Base-by-base conservation (phyloP, 2,888 invertebrate species). In the Drosophila aldrichi region DNA sequence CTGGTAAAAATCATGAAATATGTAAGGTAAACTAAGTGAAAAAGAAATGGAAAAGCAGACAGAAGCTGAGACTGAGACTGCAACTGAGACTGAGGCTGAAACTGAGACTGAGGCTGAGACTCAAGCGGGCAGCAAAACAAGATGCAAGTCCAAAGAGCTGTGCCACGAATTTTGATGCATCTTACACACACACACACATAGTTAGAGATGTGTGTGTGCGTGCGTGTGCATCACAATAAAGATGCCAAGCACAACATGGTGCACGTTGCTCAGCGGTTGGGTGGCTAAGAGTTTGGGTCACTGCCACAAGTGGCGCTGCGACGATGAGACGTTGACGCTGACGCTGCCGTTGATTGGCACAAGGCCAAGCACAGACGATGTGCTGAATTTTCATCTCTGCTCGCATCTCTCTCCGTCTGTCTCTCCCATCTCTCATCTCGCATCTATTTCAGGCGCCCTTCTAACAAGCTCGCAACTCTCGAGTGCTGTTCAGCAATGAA, bases 101-200 rank as follows among this genome's bases (percentile, higher is more conserved):
- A 29, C 72, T 22, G 55, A 56, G 48, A 29, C 62, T 58, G 54
- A 65, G 54, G 29, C 46, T 22, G 16, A 77, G 57, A 64, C 54
- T 38, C 16, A 46, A 49, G 38, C 57, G 52, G 34, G 54, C 20
- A 82, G 63, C 72, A 63, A 66, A 63, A 71, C 71, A 64, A 87
- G 72, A 70, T 81, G 70, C 85, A 73, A 81, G 76, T 70, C 78
- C 73, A 70, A 63, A 63, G 81, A 64, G 57, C 70, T 78, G 70
- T 79, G 72, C 82, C 63, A 74, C 71, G 86, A 84, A 88, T 84
- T 89, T 89, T 85, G 82, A 89, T 84, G 84, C 63, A 51, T 64
- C 63, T 63, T 55, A 64, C 54, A 48, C 60, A 54, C 41, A 29
- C 29, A 48, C 60, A 54, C 41, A 48, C 60, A 54, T 34, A 18